Conservation (phyloP, 2,888 invertebrate genomes). For the Ormyrus rosae region DNA sequence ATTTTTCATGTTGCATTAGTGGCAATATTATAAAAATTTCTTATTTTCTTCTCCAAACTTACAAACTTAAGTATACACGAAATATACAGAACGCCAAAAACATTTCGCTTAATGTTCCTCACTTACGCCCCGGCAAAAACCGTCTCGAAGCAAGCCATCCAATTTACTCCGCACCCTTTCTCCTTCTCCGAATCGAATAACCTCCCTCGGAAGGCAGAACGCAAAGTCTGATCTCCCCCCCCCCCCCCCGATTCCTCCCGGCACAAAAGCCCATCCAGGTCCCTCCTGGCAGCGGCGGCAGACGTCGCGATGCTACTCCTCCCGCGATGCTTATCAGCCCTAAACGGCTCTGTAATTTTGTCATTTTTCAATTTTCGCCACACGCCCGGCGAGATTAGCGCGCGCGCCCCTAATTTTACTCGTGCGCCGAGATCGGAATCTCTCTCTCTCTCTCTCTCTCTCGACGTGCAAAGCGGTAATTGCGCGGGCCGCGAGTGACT, state of each 20-base stretch:
- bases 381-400: background rate
- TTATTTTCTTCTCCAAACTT: no score
- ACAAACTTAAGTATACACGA: no score
- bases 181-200: conserved; percentile 11
- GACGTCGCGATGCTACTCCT: background rate
- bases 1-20: no score
- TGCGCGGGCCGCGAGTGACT: no score
- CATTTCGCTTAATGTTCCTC: no score
- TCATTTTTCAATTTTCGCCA: conserved; percentile 50
- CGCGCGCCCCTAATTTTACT: conserved; percentile 27
- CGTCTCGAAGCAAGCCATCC: background rate
- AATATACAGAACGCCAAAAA: no score
- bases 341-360: conserved; percentile 50
- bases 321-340: conserved; percentile 33
- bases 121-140: no score
- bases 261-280: background rate
- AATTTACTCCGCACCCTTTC: background rate
- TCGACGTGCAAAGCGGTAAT: no score
- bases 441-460: no score
- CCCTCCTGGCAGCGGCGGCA: background rate
- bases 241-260: background rate
- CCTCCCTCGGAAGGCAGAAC: conserved; percentile 11
- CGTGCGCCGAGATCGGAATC: conserved; percentile 8
- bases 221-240: background rate
- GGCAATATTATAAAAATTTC: no score